A percentile compares a stretch with the other conserved stretches of the same genome.
phyloP scores from a whole-genome alignment of 1,140 invertebrate genomes.

The Pseudoatta argentina region DNA sequence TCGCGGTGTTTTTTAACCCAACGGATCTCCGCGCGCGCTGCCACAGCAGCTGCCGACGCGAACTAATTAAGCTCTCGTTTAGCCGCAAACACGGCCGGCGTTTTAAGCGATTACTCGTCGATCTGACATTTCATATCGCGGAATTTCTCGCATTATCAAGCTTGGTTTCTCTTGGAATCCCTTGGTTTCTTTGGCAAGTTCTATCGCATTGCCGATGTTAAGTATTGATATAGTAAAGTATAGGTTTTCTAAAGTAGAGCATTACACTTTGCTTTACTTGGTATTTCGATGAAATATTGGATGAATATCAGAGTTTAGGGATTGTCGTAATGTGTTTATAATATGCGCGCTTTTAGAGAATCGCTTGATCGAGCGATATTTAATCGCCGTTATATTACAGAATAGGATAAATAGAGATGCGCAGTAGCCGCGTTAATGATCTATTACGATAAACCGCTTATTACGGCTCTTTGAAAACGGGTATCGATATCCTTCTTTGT shows the following conservation, averaged over 20 bases:
- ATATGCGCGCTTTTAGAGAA: constrained; percentile 23
- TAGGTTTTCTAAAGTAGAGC: background rate
- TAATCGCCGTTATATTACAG: constrained; percentile 24
- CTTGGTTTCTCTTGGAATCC: background rate
- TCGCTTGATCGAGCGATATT: constrained; percentile 42
- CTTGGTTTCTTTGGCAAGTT: background rate
- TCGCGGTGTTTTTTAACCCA: constrained; percentile 72
- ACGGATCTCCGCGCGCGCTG: constrained; percentile 18
- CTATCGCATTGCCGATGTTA: background rate
- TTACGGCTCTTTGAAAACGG: constrained; percentile 45
- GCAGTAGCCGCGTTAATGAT: constrained; percentile 40
- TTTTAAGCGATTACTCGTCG: constrained; percentile 67
- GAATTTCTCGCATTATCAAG: constrained; percentile 55
- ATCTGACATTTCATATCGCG: background rate
- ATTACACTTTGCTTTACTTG: background rate
- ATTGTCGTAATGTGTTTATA: constrained; percentile 47
- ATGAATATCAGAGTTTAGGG: constrained; percentile 21
- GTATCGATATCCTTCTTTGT: constrained; percentile 60
- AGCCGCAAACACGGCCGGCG: constrained; percentile 64
- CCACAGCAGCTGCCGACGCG: constrained; percentile 70
- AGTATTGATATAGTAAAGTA: background rate
- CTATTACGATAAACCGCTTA: constrained; percentile 68
- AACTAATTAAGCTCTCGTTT: constrained; percentile 77
- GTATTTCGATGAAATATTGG: constrained; percentile 2
- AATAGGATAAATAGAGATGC: constrained; percentile 39